These are phyloP conservation scores for Catocala nupta DNA, from an alignment of 2,888 invertebrate genomes.

Conservation along the genomic window DNA sequence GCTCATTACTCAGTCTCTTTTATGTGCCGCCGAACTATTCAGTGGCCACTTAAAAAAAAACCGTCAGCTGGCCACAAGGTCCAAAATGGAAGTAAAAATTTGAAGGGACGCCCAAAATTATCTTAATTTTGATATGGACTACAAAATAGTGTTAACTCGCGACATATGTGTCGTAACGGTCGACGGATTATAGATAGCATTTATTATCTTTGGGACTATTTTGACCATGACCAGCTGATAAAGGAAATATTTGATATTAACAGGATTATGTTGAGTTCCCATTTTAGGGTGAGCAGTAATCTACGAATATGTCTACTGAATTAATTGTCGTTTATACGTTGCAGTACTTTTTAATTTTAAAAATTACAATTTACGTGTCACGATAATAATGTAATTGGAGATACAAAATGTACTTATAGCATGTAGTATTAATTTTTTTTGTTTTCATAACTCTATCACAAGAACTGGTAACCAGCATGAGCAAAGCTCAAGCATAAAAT, in stretches of 20 bases:
- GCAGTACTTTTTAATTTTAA: too few relatives aligned
- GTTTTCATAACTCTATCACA: too few relatives aligned
- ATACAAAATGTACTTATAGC: too few relatives aligned
- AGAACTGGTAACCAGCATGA: too few relatives aligned
- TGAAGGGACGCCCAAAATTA: constrained; percentile 82
- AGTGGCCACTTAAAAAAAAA: constrained; percentile 73
- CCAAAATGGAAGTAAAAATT: constrained; percentile 81
- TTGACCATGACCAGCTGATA: constrained; percentile 38
- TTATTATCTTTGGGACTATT: constrained; percentile 50
- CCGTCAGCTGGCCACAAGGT: constrained; percentile 78
- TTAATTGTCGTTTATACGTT: too few relatives aligned
- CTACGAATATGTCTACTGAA: too few relatives aligned
- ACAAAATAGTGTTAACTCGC: constrained; percentile 83
- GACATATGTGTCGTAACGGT: constrained; percentile 76
- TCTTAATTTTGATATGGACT: constrained; percentile 85
- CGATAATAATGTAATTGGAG: too few relatives aligned
- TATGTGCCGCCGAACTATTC: constrained; percentile 78
- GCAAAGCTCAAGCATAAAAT: too few relatives aligned
- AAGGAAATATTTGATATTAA: constrained; percentile 30
- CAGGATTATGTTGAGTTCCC: too few relatives aligned
- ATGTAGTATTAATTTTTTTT: too few relatives aligned
- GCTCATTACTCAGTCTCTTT: constrained; percentile 78
- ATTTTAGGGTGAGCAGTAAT: too few relatives aligned
- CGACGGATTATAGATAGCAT: constrained; percentile 54
- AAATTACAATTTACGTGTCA: too few relatives aligned